These are phyloP conservation scores for Spodoptera picta DNA, from an alignment of 2,888 invertebrate species.

Conservation along the genomic window DNA sequence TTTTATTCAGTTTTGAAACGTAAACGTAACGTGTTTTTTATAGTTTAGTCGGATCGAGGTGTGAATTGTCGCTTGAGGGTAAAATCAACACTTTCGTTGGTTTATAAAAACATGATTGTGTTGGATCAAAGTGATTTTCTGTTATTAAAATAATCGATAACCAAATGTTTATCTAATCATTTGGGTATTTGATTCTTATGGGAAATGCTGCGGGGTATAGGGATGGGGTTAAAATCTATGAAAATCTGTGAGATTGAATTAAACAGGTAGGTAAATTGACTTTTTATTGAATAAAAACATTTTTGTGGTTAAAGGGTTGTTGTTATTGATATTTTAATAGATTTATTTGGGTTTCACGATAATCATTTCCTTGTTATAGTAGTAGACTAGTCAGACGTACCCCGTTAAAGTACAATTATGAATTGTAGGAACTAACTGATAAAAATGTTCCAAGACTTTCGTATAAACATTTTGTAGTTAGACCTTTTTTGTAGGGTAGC, in stretches of 20 bases:
- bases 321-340: too few species aligned
- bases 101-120: constrained; percentile 56
- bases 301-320: too few species aligned
- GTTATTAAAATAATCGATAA: constrained; percentile 73
- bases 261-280: not conserved
- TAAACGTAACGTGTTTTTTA: constrained; percentile 36
- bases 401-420: too few species aligned
- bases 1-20: constrained; percentile 9
- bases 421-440: too few species aligned
- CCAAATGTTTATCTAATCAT: constrained; percentile 52
- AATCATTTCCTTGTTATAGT: too few species aligned
- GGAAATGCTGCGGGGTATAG: constrained; percentile 25
- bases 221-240: not conserved
- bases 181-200: constrained; percentile 15
- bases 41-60: constrained; percentile 53
- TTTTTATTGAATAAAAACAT: too few species aligned
- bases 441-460: too few species aligned
- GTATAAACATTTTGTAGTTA: too few species aligned
- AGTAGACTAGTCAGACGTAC: too few species aligned
- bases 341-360: too few species aligned
- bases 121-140: constrained; percentile 60
- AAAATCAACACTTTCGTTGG: constrained; percentile 74
- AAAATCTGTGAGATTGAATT: constrained; percentile 8
- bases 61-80: constrained; percentile 70
- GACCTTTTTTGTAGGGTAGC: too few species aligned